Conservation (phyloP, 30 jellyfish, hydroid and myxozoan genomes). For the Hydra vulgaris region DNA sequence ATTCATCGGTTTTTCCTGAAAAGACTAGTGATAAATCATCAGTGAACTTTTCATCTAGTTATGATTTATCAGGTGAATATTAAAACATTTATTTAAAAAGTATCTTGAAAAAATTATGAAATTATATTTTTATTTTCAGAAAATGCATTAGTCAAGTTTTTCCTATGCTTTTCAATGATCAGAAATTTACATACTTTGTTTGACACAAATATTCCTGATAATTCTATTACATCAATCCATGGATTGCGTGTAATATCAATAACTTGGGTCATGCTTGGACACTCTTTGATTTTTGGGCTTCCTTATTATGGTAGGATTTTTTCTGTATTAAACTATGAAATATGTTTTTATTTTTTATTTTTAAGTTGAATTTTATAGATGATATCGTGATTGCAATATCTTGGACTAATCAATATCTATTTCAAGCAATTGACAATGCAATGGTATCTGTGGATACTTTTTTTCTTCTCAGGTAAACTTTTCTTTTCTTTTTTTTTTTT, state of each 20-base stretch:
- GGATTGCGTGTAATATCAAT: slow-evolving; percentile 77
- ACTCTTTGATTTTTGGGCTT: slow-evolving; percentile 43
- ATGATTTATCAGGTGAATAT: background rate
- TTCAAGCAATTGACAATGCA: slow-evolving; percentile 69
- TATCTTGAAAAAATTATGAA: no score
- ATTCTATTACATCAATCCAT: slow-evolving; percentile 54
- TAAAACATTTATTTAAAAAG: background rate
- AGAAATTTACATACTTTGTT: slow-evolving; percentile 35
- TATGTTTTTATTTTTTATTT: background rate
- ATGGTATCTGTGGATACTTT: slow-evolving; percentile 75
- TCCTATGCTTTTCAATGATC: slow-evolving; percentile 52
- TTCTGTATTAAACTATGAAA: background rate
- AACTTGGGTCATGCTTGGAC: slow-evolving; percentile 88
- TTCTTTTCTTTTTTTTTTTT: background rate
- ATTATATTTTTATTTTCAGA: no score
- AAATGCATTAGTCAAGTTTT: slow-evolving; percentile 3
- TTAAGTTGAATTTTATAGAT: background rate
- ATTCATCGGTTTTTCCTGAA: no score
- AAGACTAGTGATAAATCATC: no score
- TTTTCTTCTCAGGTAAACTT: slow-evolving; percentile 67
- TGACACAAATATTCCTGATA: slow-evolving; percentile 44
- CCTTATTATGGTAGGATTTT: slow-evolving; percentile 35
- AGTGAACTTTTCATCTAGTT: no score
- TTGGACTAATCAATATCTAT: slow-evolving; percentile 42
- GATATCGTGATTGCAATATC: background rate